Base-by-base conservation (phyloP, 2,888 invertebrate genomes). In the Magallana nippona region DNA sequence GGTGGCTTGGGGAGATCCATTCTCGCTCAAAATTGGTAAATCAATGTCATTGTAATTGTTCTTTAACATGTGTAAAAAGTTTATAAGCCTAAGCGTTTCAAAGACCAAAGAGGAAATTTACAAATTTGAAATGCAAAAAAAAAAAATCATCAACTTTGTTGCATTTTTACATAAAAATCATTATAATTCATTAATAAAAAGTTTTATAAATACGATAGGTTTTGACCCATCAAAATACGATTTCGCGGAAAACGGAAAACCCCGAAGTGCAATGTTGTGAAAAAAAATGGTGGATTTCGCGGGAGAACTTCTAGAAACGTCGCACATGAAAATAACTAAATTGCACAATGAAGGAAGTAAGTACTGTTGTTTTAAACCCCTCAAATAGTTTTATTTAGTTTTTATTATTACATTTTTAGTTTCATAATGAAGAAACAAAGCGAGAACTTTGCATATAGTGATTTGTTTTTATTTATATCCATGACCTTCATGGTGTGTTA, bases 1-100 rank as follows among this genome's bases (percentile, higher is more conserved):
- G 88, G 88, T 60, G 87, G 88, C 27, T 88, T 87, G 17, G 88
- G 87, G 15, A 88, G 63, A 32, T 88, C 88, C 88, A 88, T 88
- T 77, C 44, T 44, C 15, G 1, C 10, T 79, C 63, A 22, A 5
- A 19, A 19, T 63, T 32, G 22, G 71, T 71, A 44, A 81, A 32
- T 81, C 60, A 8, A 32, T 44, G 62, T 62, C 27, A n/a, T 15
- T 62, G 0, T 62, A 32, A 2, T n/a, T 27, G n/a, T 80, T 57
- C n/a, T 57, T 2, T 10, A 80, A 22, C 15, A 58, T 1, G 17
- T n/a, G 10, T 11, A 55, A 5, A 55, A 55, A 78, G n/a, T 8
- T 1, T 55, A 0, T 78, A 5, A 78, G n/a, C 13, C 3, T 3
- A 79, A 79, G 57, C 79, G 79, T 79, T 79, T 79, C 0, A 57